These are phyloP conservation scores for Oryctes rhinoceros DNA, from an alignment of 1,140 invertebrate species.

Conservation along the genomic window DNA sequence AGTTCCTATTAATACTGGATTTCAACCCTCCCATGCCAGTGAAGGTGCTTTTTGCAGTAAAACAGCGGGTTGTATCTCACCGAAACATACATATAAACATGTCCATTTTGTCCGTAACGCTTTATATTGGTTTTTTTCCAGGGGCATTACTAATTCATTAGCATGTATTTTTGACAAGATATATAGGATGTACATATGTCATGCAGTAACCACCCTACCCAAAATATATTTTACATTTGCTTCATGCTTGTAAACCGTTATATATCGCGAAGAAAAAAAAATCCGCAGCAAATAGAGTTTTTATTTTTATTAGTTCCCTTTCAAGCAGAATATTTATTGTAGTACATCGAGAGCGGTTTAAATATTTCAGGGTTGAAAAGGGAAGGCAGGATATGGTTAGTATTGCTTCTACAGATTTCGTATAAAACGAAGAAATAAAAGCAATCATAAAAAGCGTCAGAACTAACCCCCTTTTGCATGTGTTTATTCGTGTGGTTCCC, in stretches of 20 bases:
- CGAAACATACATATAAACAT: conserved; percentile 24
- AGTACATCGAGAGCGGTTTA: background rate
- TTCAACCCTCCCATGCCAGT: background rate
- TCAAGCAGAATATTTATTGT: conserved; percentile 12
- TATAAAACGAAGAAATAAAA: conserved; percentile 32
- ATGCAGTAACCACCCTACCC: background rate
- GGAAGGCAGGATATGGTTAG: background rate
- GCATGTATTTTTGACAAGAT: conserved; percentile 27
- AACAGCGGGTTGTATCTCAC: background rate
- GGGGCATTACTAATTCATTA: conserved; percentile 18
- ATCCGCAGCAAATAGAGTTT: conserved; percentile 21
- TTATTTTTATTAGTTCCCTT: conserved; percentile 23
- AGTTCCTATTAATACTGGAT: conserved; percentile 25
- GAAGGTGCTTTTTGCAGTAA: background rate
- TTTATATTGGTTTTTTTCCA: background rate
- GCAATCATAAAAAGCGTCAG: conserved; percentile 29
- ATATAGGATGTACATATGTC: conserved; percentile 8
- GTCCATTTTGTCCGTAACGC: conserved; percentile 19
- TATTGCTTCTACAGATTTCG: conserved; percentile 21
- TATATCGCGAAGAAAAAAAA: background rate
- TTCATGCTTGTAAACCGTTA: background rate
- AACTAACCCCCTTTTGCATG: conserved; percentile 30
- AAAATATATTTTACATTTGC: background rate
- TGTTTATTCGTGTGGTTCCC: conserved; percentile 23
- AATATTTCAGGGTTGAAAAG: conserved; percentile 24